These are phyloP conservation scores for Podarcis muralis DNA, from an alignment of 2,113 vertebrate genomes.

Conservation along the genomic window DNA sequence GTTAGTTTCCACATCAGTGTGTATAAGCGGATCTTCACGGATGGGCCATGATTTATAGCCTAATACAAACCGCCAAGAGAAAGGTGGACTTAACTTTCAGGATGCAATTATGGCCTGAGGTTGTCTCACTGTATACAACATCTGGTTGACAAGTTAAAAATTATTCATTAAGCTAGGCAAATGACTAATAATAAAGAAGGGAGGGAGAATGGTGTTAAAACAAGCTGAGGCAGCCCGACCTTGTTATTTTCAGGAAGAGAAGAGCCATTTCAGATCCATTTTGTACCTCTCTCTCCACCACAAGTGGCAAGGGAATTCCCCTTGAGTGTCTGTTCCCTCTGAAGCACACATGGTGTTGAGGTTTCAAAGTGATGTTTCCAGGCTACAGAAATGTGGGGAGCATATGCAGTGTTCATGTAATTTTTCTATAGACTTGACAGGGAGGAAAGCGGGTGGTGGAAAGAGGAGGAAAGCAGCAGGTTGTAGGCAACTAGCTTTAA, in stretches of 20 bases:
- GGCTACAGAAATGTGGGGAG: background rate
- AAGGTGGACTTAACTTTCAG: background rate
- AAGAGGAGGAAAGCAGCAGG: background rate
- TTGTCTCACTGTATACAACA: background rate
- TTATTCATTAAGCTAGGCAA: background rate
- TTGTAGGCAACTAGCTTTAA: background rate
- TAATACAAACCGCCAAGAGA: background rate
- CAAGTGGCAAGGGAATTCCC: background rate
- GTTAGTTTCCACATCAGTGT: background rate
- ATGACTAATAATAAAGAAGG: background rate
- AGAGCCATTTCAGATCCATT: background rate
- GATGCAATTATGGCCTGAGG: background rate
- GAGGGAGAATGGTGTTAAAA: accelerated
- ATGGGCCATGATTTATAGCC: background rate
- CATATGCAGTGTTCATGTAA: background rate
- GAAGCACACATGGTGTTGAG: background rate
- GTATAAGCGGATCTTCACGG: no score
- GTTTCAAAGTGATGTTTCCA: background rate
- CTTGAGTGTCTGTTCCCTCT: background rate
- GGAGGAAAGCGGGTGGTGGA: background rate
- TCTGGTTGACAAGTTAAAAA: background rate
- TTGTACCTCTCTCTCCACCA: background rate
- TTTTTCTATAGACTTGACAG: accelerated
- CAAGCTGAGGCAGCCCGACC: background rate
- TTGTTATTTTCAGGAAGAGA: background rate